Percentiles rank a stretch among this genome's conserved stretches.
These are phyloP conservation scores for Phengaris alcon DNA, from an alignment of 2,888 invertebrate genomes.

Conservation along the genomic window DNA sequence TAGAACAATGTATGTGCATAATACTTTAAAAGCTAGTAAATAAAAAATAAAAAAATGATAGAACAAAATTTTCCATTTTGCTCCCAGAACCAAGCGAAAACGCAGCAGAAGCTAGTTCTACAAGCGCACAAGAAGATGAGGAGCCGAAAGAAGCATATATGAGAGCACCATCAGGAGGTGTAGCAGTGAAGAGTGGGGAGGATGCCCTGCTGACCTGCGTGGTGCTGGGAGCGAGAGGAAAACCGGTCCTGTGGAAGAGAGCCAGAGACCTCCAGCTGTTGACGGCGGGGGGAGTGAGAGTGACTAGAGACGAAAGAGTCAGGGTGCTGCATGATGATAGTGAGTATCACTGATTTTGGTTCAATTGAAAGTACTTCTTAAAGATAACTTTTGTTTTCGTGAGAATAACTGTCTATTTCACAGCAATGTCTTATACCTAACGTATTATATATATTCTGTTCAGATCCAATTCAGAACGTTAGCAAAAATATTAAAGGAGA, in stretches of 20 bases:
- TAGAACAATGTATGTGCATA: too few relatives aligned
- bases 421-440: too few relatives aligned
- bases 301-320: slow-evolving; percentile 86
- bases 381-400: too few relatives aligned
- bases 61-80: slow-evolving; percentile 26
- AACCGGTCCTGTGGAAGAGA: slow-evolving; percentile 88
- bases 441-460: too few relatives aligned
- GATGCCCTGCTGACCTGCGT: slow-evolving; percentile 91
- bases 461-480: too few relatives aligned
- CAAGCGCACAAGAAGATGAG: slow-evolving; percentile 57
- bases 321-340: slow-evolving; percentile 88
- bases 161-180: slow-evolving; percentile 62
- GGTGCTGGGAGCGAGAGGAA: slow-evolving; percentile 83
- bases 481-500: too few relatives aligned
- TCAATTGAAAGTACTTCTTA: too few relatives aligned
- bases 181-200: slow-evolving; percentile 79
- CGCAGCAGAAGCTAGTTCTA: slow-evolving; percentile 51
- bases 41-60: too few relatives aligned
- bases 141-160: slow-evolving; percentile 64
- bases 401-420: too few relatives aligned
- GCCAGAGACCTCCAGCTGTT: slow-evolving; percentile 84
- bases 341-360: slow-evolving; percentile 57
- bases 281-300: slow-evolving; percentile 86
- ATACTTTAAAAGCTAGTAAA: too few relatives aligned
- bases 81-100: slow-evolving; percentile 47